These are phyloP conservation scores for Aplocera efformata DNA, from an alignment of 2,888 invertebrate genomes.

Conservation along the genomic window DNA sequence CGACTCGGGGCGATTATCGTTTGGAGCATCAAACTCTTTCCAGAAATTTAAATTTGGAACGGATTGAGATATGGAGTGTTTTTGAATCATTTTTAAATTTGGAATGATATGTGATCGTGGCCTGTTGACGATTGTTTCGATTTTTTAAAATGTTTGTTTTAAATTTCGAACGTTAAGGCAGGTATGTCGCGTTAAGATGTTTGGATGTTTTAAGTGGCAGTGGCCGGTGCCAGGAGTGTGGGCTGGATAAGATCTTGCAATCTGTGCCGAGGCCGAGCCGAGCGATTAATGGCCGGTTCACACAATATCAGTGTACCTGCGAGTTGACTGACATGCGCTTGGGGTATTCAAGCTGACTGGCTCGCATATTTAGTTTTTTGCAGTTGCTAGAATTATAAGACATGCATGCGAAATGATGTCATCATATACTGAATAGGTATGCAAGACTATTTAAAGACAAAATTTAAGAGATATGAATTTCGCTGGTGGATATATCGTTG, in stretches of 20 bases:
- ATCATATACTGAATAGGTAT: too few species aligned
- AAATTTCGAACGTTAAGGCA: constrained; percentile 21
- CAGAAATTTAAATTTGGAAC: constrained; percentile 74
- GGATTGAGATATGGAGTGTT: constrained; percentile 70
- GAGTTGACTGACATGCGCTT: constrained; percentile 11
- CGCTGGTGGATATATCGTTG: too few species aligned
- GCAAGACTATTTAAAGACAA: too few species aligned
- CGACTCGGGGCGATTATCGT: constrained; percentile 65
- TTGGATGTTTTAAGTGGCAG: constrained; percentile 47
- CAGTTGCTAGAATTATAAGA: too few species aligned
- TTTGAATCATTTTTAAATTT: constrained; percentile 67
- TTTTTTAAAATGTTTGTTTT: constrained; percentile 26
- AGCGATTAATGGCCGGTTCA: constrained; percentile 20
- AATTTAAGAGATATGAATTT: too few species aligned
- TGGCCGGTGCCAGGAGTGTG: constrained; percentile 60
- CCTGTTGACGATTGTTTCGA: constrained; percentile 49
- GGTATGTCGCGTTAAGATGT: constrained; percentile 45
- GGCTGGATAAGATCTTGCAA: constrained; percentile 51
- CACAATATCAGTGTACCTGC: constrained; percentile 12
- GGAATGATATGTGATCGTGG: constrained; percentile 62
- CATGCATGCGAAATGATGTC: too few species aligned
- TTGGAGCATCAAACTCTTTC: constrained; percentile 70
- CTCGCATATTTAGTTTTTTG: too few species aligned
- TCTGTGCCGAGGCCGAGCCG: constrained; percentile 56
- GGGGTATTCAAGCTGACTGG: constrained; percentile 3